phyloP scores from a whole-genome alignment of 2,797 vertebrate species.

The Takifugu rubripes region DNA sequence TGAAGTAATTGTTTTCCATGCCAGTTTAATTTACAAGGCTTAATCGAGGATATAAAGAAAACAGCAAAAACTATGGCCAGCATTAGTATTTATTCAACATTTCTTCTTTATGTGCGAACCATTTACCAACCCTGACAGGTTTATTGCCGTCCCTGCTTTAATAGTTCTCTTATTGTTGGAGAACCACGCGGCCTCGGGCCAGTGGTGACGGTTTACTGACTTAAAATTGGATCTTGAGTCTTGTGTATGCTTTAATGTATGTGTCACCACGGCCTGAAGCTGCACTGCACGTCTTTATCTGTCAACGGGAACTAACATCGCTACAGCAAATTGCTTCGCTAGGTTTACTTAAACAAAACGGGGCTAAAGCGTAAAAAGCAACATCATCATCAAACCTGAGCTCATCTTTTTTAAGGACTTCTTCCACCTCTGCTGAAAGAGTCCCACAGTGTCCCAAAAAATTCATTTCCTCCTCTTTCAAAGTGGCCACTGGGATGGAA shows the following conservation, averaged over 20 bases:
- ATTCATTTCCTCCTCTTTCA: constrained; percentile 1
- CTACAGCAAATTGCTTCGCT: background rate
- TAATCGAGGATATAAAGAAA: constrained; percentile 43
- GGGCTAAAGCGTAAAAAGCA: background rate
- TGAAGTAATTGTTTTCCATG: constrained; percentile 43
- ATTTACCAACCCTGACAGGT: constrained; percentile 48
- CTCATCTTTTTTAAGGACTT: background rate
- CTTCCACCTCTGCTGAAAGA: background rate
- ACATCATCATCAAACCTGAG: background rate
- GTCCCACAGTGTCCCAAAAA: background rate
- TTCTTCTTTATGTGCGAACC: constrained; percentile 28
- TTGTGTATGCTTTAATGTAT: constrained; percentile 42
- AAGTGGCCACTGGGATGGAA: constrained; percentile 9
- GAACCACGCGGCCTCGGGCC: constrained; percentile 38
- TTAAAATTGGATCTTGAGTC: constrained; percentile 45
- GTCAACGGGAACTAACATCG: background rate
- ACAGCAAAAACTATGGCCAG: constrained; percentile 42
- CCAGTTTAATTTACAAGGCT: constrained; percentile 37
- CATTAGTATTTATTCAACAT: constrained; percentile 41
- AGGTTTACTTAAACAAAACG: no score
- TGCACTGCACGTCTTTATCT: background rate
- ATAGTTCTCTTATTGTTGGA: constrained; percentile 45
- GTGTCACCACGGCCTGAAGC: constrained; percentile 21
- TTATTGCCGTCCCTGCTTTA: constrained; percentile 47
- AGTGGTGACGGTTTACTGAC: constrained; percentile 18